Evolutionary conservation across 2,888 invertebrate species (phyloP), one percentile per base, ranked within the genome.

Genomic region (Hypomecis punctinalis): DNA sequence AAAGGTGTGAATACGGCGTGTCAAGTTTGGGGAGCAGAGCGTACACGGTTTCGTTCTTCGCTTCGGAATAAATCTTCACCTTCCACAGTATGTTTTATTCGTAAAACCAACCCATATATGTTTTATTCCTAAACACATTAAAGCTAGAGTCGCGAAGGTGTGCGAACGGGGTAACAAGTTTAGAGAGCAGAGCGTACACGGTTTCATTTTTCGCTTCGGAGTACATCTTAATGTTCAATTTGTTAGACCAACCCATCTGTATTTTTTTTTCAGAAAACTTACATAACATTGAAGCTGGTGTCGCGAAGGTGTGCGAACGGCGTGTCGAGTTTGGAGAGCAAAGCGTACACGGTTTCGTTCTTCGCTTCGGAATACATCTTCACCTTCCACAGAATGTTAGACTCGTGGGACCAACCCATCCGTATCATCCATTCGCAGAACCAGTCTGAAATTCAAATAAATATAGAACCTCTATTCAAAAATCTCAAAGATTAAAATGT

Each of bases 101-200:
- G 39, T 94, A 94, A 63, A 94, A 95, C 97, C 97, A 97, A 0
- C 96, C 95, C 75, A 96, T 86, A n/a, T n/a, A n/a, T n/a, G n/a
- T n/a, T n/a, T n/a, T n/a, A n/a, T n/a, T n/a, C n/a, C n/a, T n/a
- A n/a, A n/a, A n/a, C n/a, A n/a, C n/a, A n/a, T n/a, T n/a, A n/a
- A n/a, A n/a, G n/a, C n/a, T n/a, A n/a, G n/a, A n/a, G n/a, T 93
- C 92, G 51, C 78, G 85, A 94, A 95, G 95, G 0, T 94, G 94
- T 0, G 84, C 75, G 72, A 95, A 94, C 0, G 95, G 95, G 0
- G 95, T 95, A 56, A 84, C 84, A 67, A 95, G 80, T 60, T 92
- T 94, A 0, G 94, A 93, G 0, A 92, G 76, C 11, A 93, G 62
- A 0, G 93, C 93, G 76, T 93, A 93, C 0, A 93, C 93, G 0